These are phyloP conservation scores for Papilio aristodemus DNA, from an alignment of 1,140 invertebrate species.

Conservation along the genomic window DNA sequence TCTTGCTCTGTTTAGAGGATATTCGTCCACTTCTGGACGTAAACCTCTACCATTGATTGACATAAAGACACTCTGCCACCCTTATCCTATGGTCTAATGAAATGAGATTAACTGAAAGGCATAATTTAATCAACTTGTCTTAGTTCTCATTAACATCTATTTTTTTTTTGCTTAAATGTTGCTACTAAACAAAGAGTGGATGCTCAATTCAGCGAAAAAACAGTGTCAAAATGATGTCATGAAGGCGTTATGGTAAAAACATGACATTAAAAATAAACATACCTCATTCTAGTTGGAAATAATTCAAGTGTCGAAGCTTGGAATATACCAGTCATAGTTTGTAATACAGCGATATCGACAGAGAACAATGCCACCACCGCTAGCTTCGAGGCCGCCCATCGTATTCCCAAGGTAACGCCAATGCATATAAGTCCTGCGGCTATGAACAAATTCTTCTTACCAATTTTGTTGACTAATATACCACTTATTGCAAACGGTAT, in stretches of 20 bases:
- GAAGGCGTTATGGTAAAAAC: neutral
- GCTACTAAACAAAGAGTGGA: no score
- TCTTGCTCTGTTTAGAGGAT: no score
- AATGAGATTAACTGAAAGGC: no score
- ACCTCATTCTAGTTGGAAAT: slow-evolving; percentile 80
- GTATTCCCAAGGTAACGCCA: slow-evolving; percentile 43
- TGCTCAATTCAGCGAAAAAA: no score
- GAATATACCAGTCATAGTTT: slow-evolving; percentile 64
- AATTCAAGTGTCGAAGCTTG: slow-evolving; percentile 74
- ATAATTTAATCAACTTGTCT: no score
- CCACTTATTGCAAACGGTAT: slow-evolving; percentile 57
- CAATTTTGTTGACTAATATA: slow-evolving; percentile 62
- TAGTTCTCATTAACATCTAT: no score
- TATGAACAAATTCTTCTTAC: slow-evolving; percentile 57
- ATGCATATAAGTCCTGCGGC: slow-evolving; percentile 38
- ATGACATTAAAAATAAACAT: slow-evolving; percentile 12
- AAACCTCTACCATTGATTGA: no score
- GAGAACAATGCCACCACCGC: slow-evolving; percentile 66
- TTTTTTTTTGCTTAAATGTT: no score
- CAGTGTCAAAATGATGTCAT: no score
- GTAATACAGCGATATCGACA: slow-evolving; percentile 63
- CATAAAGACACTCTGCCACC: no score
- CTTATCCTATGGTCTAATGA: no score
- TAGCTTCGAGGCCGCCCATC: slow-evolving; percentile 50
- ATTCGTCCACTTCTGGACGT: no score